phyloP scores from a whole-genome alignment of 2,797 vertebrate genomes.

The Anguilla anguilla region DNA sequence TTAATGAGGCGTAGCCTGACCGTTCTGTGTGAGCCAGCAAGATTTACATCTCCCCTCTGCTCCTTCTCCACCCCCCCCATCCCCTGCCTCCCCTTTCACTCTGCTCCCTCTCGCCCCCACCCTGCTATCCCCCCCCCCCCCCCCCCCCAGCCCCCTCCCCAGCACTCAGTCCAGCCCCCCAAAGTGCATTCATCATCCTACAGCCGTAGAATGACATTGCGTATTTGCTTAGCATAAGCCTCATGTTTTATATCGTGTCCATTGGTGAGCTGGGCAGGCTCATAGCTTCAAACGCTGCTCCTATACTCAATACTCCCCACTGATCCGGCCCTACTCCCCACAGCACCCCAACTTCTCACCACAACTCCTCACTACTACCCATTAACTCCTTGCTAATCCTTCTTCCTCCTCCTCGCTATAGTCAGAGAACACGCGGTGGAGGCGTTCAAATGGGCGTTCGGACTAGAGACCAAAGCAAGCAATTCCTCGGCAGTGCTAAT shows the following conservation, averaged over 20 bases:
- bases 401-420: neutral
- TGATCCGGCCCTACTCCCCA: neutral
- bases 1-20: constrained; percentile 51
- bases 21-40: constrained; percentile 47
- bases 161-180: constrained; percentile 22
- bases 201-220: neutral
- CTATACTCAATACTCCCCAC: neutral
- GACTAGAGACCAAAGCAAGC: neutral
- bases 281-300: neutral
- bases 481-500: neutral
- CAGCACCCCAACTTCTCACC: neutral
- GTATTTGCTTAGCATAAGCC: neutral
- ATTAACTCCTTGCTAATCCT: neutral
- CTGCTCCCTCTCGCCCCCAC: constrained; percentile 40
- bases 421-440: neutral
- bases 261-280: neutral
- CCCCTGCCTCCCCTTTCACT: neutral
- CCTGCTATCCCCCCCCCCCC: neutral
- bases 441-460: neutral
- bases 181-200: neutral
- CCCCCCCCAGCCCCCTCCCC: neutral
- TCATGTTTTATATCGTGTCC: neutral
- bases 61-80: neutral
- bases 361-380: neutral
- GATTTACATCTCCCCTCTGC: constrained; percentile 44